Conservation (phyloP, 2,797 vertebrate genomes). For the Pseudocheirus occidentalis region DNA sequence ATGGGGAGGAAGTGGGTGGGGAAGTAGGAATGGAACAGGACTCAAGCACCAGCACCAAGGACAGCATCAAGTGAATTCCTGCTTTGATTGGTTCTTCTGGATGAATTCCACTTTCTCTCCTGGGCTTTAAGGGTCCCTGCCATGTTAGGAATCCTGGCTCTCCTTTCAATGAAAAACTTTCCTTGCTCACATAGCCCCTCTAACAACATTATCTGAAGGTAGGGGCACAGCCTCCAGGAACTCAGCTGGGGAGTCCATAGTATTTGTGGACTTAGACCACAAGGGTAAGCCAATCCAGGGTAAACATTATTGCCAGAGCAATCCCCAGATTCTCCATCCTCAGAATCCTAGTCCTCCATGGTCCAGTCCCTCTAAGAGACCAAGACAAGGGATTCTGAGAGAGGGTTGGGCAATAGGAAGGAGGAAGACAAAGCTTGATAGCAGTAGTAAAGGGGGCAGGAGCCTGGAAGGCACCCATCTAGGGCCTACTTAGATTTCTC, state of each 20-base stretch:
- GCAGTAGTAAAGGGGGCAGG: not conserved
- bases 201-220: not conserved
- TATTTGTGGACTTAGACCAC: not conserved
- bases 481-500: not conserved
- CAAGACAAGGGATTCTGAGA: not conserved
- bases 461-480: fast-evolving
- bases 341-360: not conserved
- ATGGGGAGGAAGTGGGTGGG: not conserved
- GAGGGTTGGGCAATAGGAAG: not conserved
- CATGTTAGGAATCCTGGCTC: not conserved
- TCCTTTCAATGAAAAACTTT: no score
- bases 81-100: not conserved
- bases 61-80: not conserved
- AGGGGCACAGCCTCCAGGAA: not conserved
- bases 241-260: not conserved
- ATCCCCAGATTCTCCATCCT: not conserved
- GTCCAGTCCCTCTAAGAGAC: not conserved
- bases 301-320: not conserved
- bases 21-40: not conserved
- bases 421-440: not conserved
- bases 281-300: not conserved
- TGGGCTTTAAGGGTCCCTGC: not conserved
- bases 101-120: not conserved
- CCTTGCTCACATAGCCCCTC: not conserved
- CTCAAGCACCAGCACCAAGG: not conserved